phyloP scores from a whole-genome alignment of 1,140 invertebrate genomes.

The Lineus longissimus region DNA sequence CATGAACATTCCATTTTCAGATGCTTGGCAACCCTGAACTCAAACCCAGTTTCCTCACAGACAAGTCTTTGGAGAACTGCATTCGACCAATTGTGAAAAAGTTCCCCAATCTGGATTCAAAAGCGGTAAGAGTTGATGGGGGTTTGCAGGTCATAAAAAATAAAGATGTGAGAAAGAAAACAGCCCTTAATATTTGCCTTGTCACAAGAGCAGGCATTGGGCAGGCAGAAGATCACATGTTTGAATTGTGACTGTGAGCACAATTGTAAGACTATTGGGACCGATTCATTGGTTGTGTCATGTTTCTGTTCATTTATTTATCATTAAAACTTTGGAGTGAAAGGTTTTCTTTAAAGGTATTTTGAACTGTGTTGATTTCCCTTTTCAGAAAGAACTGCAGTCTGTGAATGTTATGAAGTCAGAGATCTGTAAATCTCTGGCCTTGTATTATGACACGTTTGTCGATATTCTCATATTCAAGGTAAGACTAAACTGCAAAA shows the following conservation, averaged over 20 bases:
- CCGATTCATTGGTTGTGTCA: too few relatives aligned
- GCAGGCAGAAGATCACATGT: too few relatives aligned
- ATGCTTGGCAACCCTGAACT: conserved; percentile 96
- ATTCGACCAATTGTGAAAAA: conserved; percentile 91
- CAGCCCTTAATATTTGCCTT: too few relatives aligned
- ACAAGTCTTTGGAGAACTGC: conserved; percentile 92
- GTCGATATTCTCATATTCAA: conserved; percentile 98
- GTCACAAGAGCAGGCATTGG: too few relatives aligned
- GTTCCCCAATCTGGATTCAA: conserved; percentile 94
- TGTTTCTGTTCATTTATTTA: not conserved
- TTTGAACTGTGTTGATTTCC: conserved; percentile 8
- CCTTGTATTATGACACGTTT: conserved; percentile 98
- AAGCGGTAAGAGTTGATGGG: conserved; percentile 60
- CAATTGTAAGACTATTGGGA: too few relatives aligned
- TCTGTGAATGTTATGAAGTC: conserved; percentile 52
- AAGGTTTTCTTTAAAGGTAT: not conserved
- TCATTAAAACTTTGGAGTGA: not conserved
- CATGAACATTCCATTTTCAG: conserved; percentile 50
- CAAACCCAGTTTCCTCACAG: conserved; percentile 83
- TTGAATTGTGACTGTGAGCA: too few relatives aligned
- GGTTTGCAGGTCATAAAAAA: too few relatives aligned
- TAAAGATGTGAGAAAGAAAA: too few relatives aligned
- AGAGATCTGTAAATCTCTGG: conserved; percentile 95
- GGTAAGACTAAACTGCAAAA: too few relatives aligned
- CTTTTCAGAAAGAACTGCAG: conserved; percentile 4